These are phyloP conservation scores for Coelopa pilipes DNA, from an alignment of 2,888 invertebrate species.

Conservation along the genomic window DNA sequence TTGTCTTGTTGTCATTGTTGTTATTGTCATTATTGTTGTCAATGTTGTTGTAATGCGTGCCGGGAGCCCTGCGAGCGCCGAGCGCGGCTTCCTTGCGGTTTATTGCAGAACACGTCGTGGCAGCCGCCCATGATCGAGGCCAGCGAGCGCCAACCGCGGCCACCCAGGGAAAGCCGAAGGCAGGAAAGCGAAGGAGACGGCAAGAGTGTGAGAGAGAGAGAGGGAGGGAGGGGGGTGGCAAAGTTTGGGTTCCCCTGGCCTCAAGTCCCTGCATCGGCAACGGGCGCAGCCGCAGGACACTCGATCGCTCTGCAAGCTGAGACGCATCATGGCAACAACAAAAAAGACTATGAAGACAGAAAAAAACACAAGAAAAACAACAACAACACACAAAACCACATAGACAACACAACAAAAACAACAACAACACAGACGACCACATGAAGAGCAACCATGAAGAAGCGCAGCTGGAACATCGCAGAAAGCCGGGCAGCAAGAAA, in stretches of 20 bases:
- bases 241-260: conserved; percentile 42
- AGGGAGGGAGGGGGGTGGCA: background rate
- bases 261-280: conserved; percentile 53
- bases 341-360: conserved; percentile 36
- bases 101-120: conserved; percentile 51
- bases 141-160: conserved; percentile 42
- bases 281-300: conserved; percentile 62
- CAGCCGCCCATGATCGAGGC: conserved; percentile 37
- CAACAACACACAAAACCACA: conserved; percentile 17
- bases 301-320: conserved; percentile 54
- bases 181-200: background rate
- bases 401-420: conserved; percentile 33
- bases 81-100: conserved; percentile 42
- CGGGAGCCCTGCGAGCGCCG: background rate
- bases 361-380: conserved; percentile 31
- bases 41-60: background rate
- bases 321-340: conserved; percentile 22
- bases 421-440: too few species aligned
- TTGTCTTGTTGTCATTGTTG: background rate
- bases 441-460: too few species aligned
- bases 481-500: too few species aligned
- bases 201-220: background rate
- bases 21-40: too few species aligned
- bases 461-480: too few species aligned
- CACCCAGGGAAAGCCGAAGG: background rate